phyloP scores from a whole-genome alignment of 2,888 invertebrate species.

The Sisyra nigra region DNA sequence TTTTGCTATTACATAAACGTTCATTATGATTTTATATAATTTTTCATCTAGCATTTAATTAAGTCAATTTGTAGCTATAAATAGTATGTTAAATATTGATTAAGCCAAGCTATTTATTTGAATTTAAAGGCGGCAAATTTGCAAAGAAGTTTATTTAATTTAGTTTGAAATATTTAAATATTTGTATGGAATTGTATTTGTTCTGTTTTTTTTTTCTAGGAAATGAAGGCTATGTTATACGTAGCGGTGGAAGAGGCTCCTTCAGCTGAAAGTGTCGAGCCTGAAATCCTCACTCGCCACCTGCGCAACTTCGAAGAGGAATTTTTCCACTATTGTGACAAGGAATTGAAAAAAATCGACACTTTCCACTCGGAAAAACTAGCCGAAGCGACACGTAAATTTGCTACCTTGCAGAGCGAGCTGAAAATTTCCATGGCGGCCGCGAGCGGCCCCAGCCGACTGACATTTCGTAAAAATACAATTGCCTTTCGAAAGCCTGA shows the following conservation, averaged over 20 bases:
- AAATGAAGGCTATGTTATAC: conserved; percentile 74
- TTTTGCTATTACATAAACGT: too few relatives aligned
- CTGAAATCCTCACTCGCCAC: conserved; percentile 50
- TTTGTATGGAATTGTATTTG: too few relatives aligned
- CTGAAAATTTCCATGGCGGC: conserved; percentile 33
- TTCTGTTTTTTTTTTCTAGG: conserved; percentile 33
- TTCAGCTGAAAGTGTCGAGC: conserved; percentile 55
- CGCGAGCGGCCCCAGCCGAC: conserved; percentile 18
- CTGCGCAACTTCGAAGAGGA: conserved; percentile 69
- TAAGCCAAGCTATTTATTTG: too few relatives aligned
- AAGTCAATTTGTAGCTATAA: too few relatives aligned
- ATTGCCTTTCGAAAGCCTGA: conserved; percentile 17
- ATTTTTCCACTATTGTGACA: conserved; percentile 72
- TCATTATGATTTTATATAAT: too few relatives aligned
- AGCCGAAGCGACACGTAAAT: conserved; percentile 73
- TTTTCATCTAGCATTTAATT: too few relatives aligned
- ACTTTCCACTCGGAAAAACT: conserved; percentile 76
- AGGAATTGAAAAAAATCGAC: conserved; percentile 75
- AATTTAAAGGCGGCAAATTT: too few relatives aligned
- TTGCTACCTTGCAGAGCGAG: conserved; percentile 55
- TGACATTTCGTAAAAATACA: conserved; percentile 17
- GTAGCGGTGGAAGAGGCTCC: conserved; percentile 62
- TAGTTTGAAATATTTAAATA: too few relatives aligned
- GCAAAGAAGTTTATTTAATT: too few relatives aligned
- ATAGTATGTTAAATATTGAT: too few relatives aligned